Base-by-base conservation (phyloP, 2,113 vertebrate species). In the Semnornis frantzii region DNA sequence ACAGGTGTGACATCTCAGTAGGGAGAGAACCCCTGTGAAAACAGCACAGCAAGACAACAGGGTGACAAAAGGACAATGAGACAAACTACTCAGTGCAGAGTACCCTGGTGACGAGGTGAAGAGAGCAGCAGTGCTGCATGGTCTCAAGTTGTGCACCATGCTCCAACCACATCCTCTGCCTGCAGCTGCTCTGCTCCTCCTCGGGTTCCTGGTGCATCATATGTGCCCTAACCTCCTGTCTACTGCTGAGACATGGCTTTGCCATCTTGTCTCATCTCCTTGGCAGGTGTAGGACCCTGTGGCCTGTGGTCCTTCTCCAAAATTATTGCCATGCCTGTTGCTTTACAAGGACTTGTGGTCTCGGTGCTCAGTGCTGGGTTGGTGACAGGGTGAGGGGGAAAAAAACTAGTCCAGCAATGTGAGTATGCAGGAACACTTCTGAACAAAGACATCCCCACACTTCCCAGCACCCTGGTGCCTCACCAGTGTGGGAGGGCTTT, bases 251-350 rank as follows among this genome's bases (percentile, higher is more conserved):
- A 50, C 3, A 1, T 2, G 6, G 17, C 27, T 88, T 33, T 71
- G 37, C 18, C 9, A 15, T 24, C 24, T 24, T 4, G 8, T 3
- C 28, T 50, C 16, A 2, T 54, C 37, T 62, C 34, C 46, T 66
- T 1, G 0, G 30, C 1, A 0, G 37, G 3, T 55, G 25, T 28
- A 1, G 2, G 24, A 18, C 30, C 31, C 21, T 0, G 0, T 34
- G 33, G n/a, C 31, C 17, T 0, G 0, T 34, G 33, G 28, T 4
- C 8, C 39, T 63, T 50, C 31, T 33, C 27, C 11, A 16, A 7
- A 80, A 16, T 25, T 34, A 44, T 10, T 42, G 30, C 11, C 8
- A 1, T 55, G 24, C 16, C 58, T 20, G 25, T 0, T 3, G 9
- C 9, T 85, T 33, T 66, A 60, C 69, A 55, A 39, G 37, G 75